Percentiles rank a stretch among this genome's conserved stretches.
phyloP scores from a whole-genome alignment of 2,888 invertebrate genomes.

The Acholoe squamosa region DNA sequence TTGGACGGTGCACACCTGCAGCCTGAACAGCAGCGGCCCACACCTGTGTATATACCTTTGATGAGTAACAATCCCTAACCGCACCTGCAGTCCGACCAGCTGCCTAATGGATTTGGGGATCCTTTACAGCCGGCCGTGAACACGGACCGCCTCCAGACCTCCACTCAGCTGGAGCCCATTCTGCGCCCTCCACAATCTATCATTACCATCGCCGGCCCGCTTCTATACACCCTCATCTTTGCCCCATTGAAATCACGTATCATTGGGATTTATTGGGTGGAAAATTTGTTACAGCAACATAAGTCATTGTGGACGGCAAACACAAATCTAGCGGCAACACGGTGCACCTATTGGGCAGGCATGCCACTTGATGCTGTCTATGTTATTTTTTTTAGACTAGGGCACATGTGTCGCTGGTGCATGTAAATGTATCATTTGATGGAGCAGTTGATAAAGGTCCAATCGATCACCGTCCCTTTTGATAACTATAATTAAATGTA shows the following conservation, averaged over 20 bases:
- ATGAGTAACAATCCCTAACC: slow-evolving; percentile 30
- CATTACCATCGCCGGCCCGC: slow-evolving; percentile 20
- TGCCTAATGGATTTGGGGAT: slow-evolving; percentile 49
- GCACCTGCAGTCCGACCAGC: slow-evolving; percentile 44
- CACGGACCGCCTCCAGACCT: neutral
- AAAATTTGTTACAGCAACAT: slow-evolving; percentile 63
- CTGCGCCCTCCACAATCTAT: slow-evolving; percentile 40
- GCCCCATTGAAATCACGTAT: slow-evolving; percentile 60
- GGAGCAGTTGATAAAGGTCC: slow-evolving; percentile 53
- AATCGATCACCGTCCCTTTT: slow-evolving; percentile 38
- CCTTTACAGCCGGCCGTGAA: neutral
- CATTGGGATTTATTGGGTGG: slow-evolving; percentile 62
- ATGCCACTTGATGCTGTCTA: neutral
- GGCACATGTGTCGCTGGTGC: slow-evolving; percentile 31
- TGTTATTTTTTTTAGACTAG: neutral
- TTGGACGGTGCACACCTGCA: slow-evolving; percentile 34
- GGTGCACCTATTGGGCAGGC: neutral
- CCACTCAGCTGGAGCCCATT: slow-evolving; percentile 26
- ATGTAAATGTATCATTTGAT: slow-evolving; percentile 56
- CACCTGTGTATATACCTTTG: slow-evolving; percentile 60
- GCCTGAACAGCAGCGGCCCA: neutral
- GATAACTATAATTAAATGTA: slow-evolving; percentile 55
- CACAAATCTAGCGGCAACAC: neutral
- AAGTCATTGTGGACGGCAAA: slow-evolving; percentile 45
- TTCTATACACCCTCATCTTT: slow-evolving; percentile 24